Evolutionary conservation across 2,888 invertebrate genomes (phyloP).

Genomic region (Blastobasis adustella): DNA sequence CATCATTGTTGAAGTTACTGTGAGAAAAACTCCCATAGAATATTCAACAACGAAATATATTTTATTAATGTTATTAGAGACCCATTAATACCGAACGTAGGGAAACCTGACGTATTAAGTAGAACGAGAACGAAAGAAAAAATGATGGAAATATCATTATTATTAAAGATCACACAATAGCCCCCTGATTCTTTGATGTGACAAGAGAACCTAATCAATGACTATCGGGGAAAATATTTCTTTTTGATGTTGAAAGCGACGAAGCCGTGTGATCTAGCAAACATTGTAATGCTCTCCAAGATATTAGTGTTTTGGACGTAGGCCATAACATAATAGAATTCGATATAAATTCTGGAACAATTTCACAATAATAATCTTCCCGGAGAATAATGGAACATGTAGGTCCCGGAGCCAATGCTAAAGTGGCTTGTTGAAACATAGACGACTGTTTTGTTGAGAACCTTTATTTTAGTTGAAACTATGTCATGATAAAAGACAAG

Average conservation of each 20-base stretch:
- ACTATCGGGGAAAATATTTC: conserved; percentile 44
- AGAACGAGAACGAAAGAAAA: conserved; percentile 36
- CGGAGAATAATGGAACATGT: not conserved
- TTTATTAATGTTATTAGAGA: conserved; percentile 4
- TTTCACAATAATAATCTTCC: not conserved
- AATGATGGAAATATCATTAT: conserved; percentile 52
- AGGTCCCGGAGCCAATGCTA: not conserved
- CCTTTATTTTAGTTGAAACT: too few relatives aligned
- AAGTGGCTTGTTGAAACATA: not conserved
- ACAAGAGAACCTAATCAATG: conserved; percentile 64
- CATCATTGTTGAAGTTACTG: conserved; percentile 5
- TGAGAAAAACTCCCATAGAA: not conserved
- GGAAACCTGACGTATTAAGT: conserved; percentile 15
- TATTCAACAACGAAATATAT: conserved; percentile 7
- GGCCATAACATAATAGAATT: conserved; percentile 9
- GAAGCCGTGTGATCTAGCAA: conserved; percentile 19
- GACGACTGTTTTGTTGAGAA: not conserved
- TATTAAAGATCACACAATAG: conserved; percentile 46
- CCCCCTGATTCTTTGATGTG: conserved; percentile 57
- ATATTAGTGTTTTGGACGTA: conserved; percentile 20
- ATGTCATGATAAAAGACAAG: too few relatives aligned
- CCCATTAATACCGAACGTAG: conserved; percentile 5
- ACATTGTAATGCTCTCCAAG: conserved; percentile 21
- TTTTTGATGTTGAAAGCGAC: conserved; percentile 42
- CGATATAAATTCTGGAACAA: conserved; percentile 4